These are phyloP conservation scores for Protomyctophum bolini DNA, from an alignment of 2,113 vertebrate species.

Conservation along the genomic window DNA sequence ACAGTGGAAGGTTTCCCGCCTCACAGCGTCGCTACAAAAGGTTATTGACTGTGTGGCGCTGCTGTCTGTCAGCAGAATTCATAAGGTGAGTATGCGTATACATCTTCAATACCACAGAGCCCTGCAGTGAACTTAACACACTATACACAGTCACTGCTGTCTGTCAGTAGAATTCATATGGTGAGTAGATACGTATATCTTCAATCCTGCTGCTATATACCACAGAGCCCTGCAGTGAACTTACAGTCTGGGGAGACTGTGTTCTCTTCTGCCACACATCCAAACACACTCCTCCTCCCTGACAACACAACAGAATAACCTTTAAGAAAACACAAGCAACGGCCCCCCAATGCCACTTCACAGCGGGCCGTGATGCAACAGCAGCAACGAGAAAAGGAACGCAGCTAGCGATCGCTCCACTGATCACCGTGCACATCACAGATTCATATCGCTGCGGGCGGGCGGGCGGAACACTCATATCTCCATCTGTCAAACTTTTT, in stretches of 20 bases:
- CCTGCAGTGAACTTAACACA: slow-evolving; percentile 8
- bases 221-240: slow-evolving; percentile 24
- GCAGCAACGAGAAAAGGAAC: slow-evolving; percentile 10
- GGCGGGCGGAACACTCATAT: no score
- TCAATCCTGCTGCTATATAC: slow-evolving; percentile 3
- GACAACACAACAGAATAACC: slow-evolving; percentile 45
- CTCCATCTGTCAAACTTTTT: no score
- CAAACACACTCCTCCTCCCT: slow-evolving; percentile 5
- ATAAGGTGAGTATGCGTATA: slow-evolving; percentile 22
- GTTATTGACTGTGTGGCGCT: slow-evolving; percentile 27
- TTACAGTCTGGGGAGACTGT: slow-evolving; percentile 30
- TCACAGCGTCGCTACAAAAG: slow-evolving; percentile 4
- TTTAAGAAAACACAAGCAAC: slow-evolving; percentile 37
- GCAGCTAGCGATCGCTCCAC: slow-evolving; percentile 16
- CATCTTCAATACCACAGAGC: slow-evolving; percentile 21
- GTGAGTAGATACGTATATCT: slow-evolving; percentile 17
- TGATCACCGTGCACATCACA: slow-evolving; percentile 29
- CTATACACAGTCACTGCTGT: neutral
- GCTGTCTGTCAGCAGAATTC: slow-evolving; percentile 23
- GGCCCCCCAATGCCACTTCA: slow-evolving; percentile 46
- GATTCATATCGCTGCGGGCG: slow-evolving; percentile 44
- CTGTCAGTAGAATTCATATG: slow-evolving; percentile 35
- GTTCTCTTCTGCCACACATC: slow-evolving; percentile 8
- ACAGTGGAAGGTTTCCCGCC: no score
- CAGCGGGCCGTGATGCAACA: slow-evolving; percentile 51